Conservation (phyloP, 2,797 vertebrate species). For the Myotis findleyi region DNA sequence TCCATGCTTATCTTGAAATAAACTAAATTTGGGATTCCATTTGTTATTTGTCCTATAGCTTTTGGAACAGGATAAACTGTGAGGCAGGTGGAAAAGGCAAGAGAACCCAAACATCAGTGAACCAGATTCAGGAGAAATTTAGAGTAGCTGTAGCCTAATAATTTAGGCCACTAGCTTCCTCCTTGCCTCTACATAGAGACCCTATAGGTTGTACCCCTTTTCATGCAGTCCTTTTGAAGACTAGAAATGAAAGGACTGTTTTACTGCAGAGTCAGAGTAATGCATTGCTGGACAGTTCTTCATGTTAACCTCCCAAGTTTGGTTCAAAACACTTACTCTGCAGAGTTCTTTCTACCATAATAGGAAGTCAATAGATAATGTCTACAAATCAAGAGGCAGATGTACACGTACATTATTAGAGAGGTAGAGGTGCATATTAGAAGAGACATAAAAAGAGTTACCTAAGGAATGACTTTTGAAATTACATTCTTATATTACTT, state of each 20-base stretch:
- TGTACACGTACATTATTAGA: background rate
- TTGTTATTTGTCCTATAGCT: conserved; percentile 22
- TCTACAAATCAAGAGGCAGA: background rate
- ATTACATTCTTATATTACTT: conserved; percentile 10
- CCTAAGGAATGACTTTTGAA: conserved; percentile 33
- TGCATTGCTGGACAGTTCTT: conserved; percentile 27
- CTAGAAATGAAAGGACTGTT: background rate
- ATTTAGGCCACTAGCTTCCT: conserved; percentile 3
- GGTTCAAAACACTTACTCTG: conserved; percentile 24
- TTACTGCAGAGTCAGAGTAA: background rate
- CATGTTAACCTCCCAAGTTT: background rate
- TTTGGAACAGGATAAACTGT: conserved; percentile 1
- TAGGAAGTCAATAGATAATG: background rate
- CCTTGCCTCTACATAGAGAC: conserved; percentile 6
- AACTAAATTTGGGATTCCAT: conserved; percentile 22
- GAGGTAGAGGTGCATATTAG: background rate
- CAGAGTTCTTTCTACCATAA: background rate
- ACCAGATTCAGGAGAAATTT: background rate
- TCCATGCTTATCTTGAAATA: conserved; percentile 24
- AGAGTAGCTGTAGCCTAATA: background rate
- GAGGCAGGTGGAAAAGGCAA: background rate
- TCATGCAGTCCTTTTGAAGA: conserved; percentile 20
- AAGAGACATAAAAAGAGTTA: background rate
- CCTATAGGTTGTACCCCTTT: background rate
- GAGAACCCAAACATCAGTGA: background rate